A percentile compares a stretch with the other conserved stretches of the same genome.
These are phyloP conservation scores for Drosophila infuscata DNA, from an alignment of 2,888 invertebrate genomes.

Conservation along the genomic window DNA sequence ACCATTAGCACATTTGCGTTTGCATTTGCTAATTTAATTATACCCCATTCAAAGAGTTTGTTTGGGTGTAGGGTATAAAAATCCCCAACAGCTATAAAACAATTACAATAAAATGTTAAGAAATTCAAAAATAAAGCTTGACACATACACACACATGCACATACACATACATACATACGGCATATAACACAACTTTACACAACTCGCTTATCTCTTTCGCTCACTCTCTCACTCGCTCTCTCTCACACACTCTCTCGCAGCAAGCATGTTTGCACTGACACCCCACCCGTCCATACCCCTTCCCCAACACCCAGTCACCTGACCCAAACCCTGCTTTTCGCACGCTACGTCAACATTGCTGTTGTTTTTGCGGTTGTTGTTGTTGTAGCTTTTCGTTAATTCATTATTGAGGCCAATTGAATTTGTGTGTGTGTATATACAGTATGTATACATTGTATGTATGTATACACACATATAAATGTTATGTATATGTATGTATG, in stretches of 20 bases:
- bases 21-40: slow-evolving; percentile 2
- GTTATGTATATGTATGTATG: slow-evolving; percentile 1
- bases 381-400: slow-evolving; percentile 67
- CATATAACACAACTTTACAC: slow-evolving; percentile 55
- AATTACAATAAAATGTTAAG: slow-evolving; percentile 49
- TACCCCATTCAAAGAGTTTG: neutral
- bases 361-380: slow-evolving; percentile 27
- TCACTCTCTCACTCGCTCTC: slow-evolving; percentile 21
- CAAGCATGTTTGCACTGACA: slow-evolving; percentile 29
- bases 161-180: slow-evolving; percentile 5
- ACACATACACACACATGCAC: neutral
- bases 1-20: neutral
- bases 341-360: slow-evolving; percentile 59
- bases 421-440: slow-evolving; percentile 68
- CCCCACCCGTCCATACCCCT: slow-evolving; percentile 6
- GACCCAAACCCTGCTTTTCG: slow-evolving; percentile 58
- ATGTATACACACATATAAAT: slow-evolving; percentile 2
- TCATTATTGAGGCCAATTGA: slow-evolving; percentile 78
- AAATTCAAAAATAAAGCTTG: slow-evolving; percentile 42
- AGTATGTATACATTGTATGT: too few species aligned
- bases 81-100: slow-evolving; percentile 19
- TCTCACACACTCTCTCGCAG: slow-evolving; percentile 14
- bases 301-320: slow-evolving; percentile 1
- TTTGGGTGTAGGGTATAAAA: slow-evolving; percentile 1
- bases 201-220: slow-evolving; percentile 48